Percentiles rank a stretch among this genome's conserved stretches.
These are phyloP conservation scores for Chiloscyllium plagiosum DNA, from an alignment of 2,113 vertebrate species.

Conservation along the genomic window DNA sequence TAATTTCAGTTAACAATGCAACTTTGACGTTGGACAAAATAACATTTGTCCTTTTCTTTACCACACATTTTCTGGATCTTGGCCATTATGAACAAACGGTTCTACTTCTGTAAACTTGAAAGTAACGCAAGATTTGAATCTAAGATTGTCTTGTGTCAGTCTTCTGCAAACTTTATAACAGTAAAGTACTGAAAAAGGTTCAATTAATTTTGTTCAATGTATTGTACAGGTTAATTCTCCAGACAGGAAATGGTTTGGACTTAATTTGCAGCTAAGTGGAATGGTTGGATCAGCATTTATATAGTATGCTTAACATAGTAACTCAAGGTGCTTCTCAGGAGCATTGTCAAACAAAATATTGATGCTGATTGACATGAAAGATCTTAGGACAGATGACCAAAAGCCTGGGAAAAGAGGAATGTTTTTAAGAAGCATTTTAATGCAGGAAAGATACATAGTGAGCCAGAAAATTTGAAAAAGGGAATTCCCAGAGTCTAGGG, in stretches of 20 bases:
- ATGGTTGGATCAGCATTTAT: neutral
- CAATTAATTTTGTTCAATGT: neutral
- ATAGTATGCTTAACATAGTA: neutral
- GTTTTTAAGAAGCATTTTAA: neutral
- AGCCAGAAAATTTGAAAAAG: neutral
- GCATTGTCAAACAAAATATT: neutral
- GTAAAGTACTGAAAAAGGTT: neutral
- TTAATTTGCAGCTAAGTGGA: neutral
- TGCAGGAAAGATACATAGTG: neutral
- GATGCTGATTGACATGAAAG: neutral
- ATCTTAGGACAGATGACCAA: neutral
- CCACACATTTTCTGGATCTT: neutral
- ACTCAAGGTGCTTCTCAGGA: neutral
- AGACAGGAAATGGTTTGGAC: neutral
- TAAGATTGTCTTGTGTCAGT: neutral
- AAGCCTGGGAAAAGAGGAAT: neutral
- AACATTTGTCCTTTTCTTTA: neutral
- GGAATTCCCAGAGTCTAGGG: neutral
- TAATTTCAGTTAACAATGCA: neutral
- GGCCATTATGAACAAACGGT: neutral
- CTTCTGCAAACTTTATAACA: neutral
- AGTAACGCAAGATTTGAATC: neutral
- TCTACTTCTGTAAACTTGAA: neutral
- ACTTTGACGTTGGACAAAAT: neutral
- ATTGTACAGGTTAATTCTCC: neutral